Evolutionary conservation across 1,140 invertebrate genomes (phyloP).

Genomic region (Drosophila repleta): DNA sequence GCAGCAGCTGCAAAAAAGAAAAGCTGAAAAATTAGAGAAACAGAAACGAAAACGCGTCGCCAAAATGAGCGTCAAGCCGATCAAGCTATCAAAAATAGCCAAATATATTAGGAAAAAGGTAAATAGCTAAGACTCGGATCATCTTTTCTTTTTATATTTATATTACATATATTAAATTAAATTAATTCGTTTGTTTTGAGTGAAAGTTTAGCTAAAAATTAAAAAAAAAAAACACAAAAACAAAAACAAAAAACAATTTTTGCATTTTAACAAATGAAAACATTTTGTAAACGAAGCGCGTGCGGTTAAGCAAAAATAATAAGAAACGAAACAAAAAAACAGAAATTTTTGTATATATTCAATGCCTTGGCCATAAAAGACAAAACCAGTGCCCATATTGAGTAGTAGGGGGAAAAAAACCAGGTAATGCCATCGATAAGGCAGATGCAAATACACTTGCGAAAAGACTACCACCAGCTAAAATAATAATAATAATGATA

Average conservation of each 20-base stretch:
- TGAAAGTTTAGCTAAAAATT: constrained; percentile 55
- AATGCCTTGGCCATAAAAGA: constrained; percentile 74
- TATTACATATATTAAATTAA: neutral
- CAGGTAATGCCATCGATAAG: constrained; percentile 40
- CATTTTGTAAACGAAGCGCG: constrained; percentile 63
- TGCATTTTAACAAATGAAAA: constrained; percentile 32
- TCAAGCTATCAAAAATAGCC: constrained; percentile 81
- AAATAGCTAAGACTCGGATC: constrained; percentile 42
- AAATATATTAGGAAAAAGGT: constrained; percentile 84
- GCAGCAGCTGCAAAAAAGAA: neutral
- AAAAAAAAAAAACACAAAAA: constrained; percentile 14
- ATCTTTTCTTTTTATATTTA: neutral
- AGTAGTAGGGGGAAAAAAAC: constrained; percentile 15
- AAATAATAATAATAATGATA: neutral
- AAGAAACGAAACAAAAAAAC: neutral
- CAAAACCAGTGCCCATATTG: constrained; percentile 41
- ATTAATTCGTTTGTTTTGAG: constrained; percentile 24
- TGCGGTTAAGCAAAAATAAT: constrained; percentile 28
- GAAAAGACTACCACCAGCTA: constrained; percentile 12
- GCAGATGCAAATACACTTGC: constrained; percentile 42
- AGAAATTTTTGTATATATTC: constrained; percentile 52
- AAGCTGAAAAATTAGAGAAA: neutral
- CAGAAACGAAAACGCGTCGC: constrained; percentile 24
- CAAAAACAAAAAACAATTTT: constrained; percentile 28
- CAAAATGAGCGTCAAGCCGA: constrained; percentile 81